Percentiles rank a stretch among this genome's conserved stretches.
Evolutionary conservation across 1,140 invertebrate species (phyloP).

Genomic region (Pseudoatta argentina): DNA sequence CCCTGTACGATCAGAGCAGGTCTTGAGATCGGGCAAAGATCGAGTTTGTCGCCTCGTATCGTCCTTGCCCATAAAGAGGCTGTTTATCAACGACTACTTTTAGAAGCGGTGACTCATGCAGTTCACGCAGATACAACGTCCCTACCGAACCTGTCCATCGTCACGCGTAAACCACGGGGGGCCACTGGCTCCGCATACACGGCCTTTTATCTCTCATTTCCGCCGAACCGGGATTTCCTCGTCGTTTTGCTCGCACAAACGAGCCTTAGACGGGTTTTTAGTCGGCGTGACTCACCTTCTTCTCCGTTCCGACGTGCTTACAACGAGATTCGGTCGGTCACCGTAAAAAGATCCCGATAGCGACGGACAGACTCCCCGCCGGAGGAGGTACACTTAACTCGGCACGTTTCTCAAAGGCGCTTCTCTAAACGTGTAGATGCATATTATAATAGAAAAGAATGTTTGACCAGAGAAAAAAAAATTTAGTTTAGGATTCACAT

Average conservation of each 20-base stretch:
- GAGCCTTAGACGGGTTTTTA: conserved; percentile 59
- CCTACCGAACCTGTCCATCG: conserved; percentile 28
- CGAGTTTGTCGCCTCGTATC: conserved; percentile 24
- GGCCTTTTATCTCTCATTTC: conserved; percentile 63
- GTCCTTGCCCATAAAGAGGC: conserved; percentile 23
- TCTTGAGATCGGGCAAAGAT: background rate
- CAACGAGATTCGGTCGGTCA: conserved; percentile 60
- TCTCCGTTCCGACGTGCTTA: conserved; percentile 4
- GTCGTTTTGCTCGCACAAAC: conserved; percentile 51
- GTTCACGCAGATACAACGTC: conserved; percentile 42
- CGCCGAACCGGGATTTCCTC: conserved; percentile 55
- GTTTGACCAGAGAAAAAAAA: background rate
- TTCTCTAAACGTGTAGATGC: background rate
- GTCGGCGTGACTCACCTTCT: conserved; percentile 54
- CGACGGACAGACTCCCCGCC: background rate
- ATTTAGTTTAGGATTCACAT: background rate
- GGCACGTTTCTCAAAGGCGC: background rate
- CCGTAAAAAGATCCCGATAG: conserved; percentile 46
- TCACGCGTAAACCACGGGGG: conserved; percentile 33
- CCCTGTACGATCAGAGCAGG: background rate
- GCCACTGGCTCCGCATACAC: conserved; percentile 23
- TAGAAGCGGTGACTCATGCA: conserved; percentile 59
- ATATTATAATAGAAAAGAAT: background rate
- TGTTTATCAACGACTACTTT: conserved; percentile 63
- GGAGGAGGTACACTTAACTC: conserved; percentile 10